These are phyloP conservation scores for Merops nubicus DNA, from an alignment of 2,113 vertebrate genomes.

Conservation along the genomic window DNA sequence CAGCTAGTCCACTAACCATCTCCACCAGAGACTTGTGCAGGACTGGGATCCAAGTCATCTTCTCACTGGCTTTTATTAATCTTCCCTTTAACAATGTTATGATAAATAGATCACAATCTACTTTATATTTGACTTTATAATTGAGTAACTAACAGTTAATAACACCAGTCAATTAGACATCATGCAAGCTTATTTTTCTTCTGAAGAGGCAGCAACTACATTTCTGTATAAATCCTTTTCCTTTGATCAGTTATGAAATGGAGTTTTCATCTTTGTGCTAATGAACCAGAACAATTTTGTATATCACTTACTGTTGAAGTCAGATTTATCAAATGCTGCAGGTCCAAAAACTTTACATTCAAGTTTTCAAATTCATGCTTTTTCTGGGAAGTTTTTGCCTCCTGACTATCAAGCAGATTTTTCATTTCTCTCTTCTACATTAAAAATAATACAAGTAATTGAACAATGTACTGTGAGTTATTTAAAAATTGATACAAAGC, in stretches of 20 bases:
- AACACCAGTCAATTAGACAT: not conserved
- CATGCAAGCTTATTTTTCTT: not conserved
- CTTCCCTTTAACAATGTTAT: not conserved
- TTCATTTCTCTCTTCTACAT: conserved; percentile 3
- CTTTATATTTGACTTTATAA: not conserved
- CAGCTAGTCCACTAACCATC: not conserved
- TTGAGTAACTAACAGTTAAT: not conserved
- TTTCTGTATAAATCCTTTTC: not conserved
- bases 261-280: not conserved
- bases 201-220: not conserved
- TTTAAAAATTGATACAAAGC: not conserved
- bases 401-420: not conserved
- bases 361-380: conserved; percentile 27
- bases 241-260: not conserved
- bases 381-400: not conserved
- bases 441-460: conserved; percentile 22
- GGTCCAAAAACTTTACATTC: not conserved
- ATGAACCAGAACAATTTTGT: not conserved
- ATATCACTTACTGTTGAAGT: conserved; percentile 23
- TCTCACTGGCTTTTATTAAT: not conserved
- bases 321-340: conserved; percentile 12
- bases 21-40: not conserved
- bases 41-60: not conserved
- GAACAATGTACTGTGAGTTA: not conserved
- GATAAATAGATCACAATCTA: not conserved